These are phyloP conservation scores for Montipora cactus DNA, from an alignment of 64 coral and sea anemone genomes.

Conservation along the genomic window DNA sequence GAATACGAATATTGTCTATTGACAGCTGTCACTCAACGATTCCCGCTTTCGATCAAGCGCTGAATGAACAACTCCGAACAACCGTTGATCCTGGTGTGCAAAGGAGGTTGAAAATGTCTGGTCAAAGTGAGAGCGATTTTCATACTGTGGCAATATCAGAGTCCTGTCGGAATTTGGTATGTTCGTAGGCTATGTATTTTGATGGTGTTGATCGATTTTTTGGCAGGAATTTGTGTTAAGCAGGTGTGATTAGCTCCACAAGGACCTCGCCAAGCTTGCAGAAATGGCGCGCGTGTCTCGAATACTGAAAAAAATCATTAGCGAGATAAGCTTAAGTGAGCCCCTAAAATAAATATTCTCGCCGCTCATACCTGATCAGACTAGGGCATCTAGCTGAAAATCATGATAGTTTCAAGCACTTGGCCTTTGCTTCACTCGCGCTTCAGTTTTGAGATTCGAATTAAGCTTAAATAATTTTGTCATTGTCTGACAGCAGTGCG, in stretches of 20 bases:
- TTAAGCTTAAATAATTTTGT: no score
- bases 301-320: not conserved
- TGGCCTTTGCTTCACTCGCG: no score
- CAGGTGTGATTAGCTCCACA: no score
- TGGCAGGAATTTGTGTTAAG: not conserved
- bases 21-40: constrained; percentile 17
- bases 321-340: no score
- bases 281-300: not conserved
- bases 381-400: no score
- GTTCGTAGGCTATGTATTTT: not conserved
- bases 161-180: constrained; percentile 7
- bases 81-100: no score
- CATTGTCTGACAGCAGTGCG: no score
- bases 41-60: not conserved
- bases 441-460: no score
- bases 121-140: not conserved
- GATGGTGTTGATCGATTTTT: not conserved
- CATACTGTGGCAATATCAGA: not conserved
- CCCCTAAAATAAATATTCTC: no score
- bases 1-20: not conserved
- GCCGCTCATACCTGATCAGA: no score
- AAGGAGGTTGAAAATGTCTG: not conserved
- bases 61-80: no score
- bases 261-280: not conserved
- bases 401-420: no score